phyloP scores from a whole-genome alignment of 2,888 invertebrate species.

The Monopis laevigella region DNA sequence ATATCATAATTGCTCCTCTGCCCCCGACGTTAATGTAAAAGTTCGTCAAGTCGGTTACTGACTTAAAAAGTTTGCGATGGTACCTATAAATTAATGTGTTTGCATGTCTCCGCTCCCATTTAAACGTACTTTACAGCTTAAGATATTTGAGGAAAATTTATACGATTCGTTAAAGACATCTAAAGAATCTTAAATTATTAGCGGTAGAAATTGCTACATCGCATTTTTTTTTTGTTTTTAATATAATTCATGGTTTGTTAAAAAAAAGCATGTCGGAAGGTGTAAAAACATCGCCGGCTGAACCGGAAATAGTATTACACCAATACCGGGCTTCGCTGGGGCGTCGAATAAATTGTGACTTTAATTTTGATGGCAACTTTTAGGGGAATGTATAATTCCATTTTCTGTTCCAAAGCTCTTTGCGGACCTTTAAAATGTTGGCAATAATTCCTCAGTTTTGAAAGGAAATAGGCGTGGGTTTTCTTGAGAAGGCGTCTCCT shows the following conservation, averaged over 20 bases:
- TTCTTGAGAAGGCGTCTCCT: constrained; percentile 5
- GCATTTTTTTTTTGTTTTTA: no score
- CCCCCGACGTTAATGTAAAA: constrained; percentile 51
- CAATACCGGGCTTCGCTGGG: constrained; percentile 15
- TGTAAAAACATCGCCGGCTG: constrained; percentile 12
- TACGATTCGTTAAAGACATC: no score
- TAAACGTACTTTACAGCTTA: constrained; percentile 23
- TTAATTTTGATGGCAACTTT: constrained; percentile 58
- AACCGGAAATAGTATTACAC: constrained; percentile 14
- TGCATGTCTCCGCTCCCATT: constrained; percentile 42
- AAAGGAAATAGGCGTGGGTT: constrained; percentile 10
- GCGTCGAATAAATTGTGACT: constrained; percentile 48
- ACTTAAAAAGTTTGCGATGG: constrained; percentile 49
- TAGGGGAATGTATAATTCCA: constrained; percentile 61
- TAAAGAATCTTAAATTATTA: no score
- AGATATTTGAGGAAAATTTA: no score
- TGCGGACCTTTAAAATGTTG: constrained; percentile 22
- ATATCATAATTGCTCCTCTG: constrained; percentile 46
- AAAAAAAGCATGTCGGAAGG: no score
- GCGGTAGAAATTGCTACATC: no score
- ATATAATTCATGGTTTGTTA: no score
- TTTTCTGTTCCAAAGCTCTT: constrained; percentile 60
- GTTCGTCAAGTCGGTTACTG: constrained; percentile 41
- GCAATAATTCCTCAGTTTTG: constrained; percentile 13
- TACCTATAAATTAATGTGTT: constrained; percentile 60